Base-by-base conservation (phyloP, 2,797 vertebrate genomes). In the Propithecus perrieri region DNA sequence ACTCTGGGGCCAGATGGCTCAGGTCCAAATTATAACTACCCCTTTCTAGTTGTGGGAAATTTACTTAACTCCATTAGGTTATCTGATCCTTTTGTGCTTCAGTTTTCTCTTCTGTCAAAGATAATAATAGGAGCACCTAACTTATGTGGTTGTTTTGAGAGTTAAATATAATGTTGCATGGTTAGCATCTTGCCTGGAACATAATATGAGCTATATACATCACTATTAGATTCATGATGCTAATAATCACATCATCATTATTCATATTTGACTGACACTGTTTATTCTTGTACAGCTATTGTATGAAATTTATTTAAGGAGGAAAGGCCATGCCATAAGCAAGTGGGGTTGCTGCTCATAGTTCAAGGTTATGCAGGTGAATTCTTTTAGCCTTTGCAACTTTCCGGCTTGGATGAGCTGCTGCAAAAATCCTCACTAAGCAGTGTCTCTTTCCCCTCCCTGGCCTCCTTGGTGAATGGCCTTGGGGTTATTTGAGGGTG, bases 361-460 rank as follows among this genome's bases (percentile, higher is more conserved):
- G 43, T 48, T 65, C 72, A 61, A 28, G 76, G 14, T 43, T 38
- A 28, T n/a, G 0, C 22, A 7, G 2, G 0, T 38, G 33, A 89
- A 33, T 20, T 9, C 11, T 22, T 65, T 22, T 71, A 24, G 20
- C 38, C 4, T 74, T 86, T 43, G 24, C 15, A 57, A 20, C 33
- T 65, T 38, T 28, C 53, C 22, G 10, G 43, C 26, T 26, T n/a
- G 35, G 20, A 26, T 14, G 38, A 59, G 14, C 17, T 53, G 28
- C 20, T 43, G 4, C 2, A 8, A 4, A 7, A 7, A 5, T 41
- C 41, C 8, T 35, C 22, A 8, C 0, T 41, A 46, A 3, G 0
- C 5, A 7, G 12, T 38, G 14, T 76, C 26, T 71, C 26, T 33
- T 79, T 55, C 9, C 4, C 28, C 28, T 43, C 15, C 1, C 26